Conservation (phyloP, 2,113 vertebrate species). For the Gasterosteus aculeatus region DNA sequence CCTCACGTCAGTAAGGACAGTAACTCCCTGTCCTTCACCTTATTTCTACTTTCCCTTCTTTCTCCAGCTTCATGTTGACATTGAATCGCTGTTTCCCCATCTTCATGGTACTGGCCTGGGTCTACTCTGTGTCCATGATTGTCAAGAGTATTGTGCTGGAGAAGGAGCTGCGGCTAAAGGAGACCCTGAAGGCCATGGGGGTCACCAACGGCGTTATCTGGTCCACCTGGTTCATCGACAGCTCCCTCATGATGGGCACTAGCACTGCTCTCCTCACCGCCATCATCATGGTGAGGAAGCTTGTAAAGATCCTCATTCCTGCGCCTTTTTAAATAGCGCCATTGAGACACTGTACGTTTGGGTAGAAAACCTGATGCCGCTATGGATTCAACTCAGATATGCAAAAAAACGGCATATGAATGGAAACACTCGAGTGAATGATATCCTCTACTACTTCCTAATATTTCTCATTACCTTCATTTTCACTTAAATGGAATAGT, state of each 20-base stretch:
- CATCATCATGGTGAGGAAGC: slow-evolving; percentile 87
- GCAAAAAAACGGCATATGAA: neutral
- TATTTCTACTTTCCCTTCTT: neutral
- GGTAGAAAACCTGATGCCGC: neutral
- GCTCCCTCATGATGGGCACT: slow-evolving; percentile 87
- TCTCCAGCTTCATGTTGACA: slow-evolving; percentile 92
- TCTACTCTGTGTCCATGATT: slow-evolving; percentile 94
- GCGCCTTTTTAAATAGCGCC: neutral
- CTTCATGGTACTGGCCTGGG: slow-evolving; percentile 97
- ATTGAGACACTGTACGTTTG: neutral
- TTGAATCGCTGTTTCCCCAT: slow-evolving; percentile 93
- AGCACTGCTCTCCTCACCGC: slow-evolving; percentile 89
- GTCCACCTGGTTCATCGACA: slow-evolving; percentile 97
- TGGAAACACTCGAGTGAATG: neutral
- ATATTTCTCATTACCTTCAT: neutral
- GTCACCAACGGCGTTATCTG: slow-evolving; percentile 90
- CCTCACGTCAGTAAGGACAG: neutral
- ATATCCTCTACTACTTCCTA: neutral
- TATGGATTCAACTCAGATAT: neutral
- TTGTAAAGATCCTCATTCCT: neutral
- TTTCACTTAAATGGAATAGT: no score
- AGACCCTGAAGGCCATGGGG: slow-evolving; percentile 90
- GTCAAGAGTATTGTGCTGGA: slow-evolving; percentile 95
- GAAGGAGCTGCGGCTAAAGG: slow-evolving; percentile 93
- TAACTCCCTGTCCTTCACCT: neutral